Evolutionary conservation across 1,140 invertebrate species (phyloP).

Genomic region (Orius insidiosus): DNA sequence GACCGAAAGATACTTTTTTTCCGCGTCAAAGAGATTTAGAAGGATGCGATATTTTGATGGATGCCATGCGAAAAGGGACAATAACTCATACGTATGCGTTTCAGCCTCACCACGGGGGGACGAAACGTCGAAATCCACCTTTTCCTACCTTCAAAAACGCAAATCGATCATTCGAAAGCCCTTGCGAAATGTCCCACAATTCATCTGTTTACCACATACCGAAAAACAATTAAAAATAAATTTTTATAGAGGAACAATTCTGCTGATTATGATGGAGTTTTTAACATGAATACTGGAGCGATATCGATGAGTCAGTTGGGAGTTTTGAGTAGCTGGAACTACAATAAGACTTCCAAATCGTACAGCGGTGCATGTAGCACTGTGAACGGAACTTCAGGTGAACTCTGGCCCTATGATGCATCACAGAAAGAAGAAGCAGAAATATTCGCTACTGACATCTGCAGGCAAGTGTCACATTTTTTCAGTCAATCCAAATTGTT

Average conservation of each 20-base stretch:
- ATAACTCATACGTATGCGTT: neutral
- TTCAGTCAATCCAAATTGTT: no score
- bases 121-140: no score
- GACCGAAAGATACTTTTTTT: no score
- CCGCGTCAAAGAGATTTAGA: no score
- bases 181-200: neutral
- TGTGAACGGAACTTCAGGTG: constrained; percentile 52
- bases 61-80: no score
- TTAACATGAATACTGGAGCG: constrained; percentile 52
- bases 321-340: constrained; percentile 48
- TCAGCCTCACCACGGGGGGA: neutral
- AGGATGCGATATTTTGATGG: no score
- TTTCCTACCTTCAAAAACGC: no score
- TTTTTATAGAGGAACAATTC: constrained; percentile 49
- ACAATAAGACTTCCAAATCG: constrained; percentile 36
- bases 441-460: constrained; percentile 50
- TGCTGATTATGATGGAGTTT: constrained; percentile 45
- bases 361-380: constrained; percentile 37
- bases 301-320: constrained; percentile 40
- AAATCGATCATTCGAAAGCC: no score
- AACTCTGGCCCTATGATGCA: constrained; percentile 49
- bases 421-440: constrained; percentile 30
- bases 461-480: constrained; percentile 28
- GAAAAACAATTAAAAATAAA: neutral
- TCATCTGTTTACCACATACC: neutral